Conservation (phyloP, 2,888 invertebrate genomes). For the Aspidapion aeneum region DNA sequence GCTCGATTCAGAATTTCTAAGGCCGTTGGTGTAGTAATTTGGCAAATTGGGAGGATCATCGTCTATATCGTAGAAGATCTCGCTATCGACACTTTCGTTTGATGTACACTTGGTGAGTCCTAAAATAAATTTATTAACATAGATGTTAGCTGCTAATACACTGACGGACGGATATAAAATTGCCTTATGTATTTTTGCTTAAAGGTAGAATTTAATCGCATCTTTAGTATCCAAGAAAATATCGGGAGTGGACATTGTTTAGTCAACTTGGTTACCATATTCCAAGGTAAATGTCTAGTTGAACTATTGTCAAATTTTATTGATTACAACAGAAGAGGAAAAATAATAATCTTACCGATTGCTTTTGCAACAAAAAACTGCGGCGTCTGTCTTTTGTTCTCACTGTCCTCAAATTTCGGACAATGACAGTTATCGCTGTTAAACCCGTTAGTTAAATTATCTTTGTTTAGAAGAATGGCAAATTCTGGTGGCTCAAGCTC, state of each 20-base stretch:
- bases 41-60: slow-evolving; percentile 26
- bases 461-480: slow-evolving; percentile 44
- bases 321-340: no score
- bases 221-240: no score
- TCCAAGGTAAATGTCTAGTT: no score
- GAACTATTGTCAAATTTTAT: no score
- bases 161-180: no score
- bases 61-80: slow-evolving; percentile 52
- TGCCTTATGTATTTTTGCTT: no score
- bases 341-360: neutral
- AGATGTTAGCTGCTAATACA: no score
- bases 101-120: slow-evolving; percentile 21
- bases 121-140: no score
- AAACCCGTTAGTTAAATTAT: slow-evolving; percentile 27
- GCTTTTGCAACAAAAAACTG: slow-evolving; percentile 1
- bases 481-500: slow-evolving; percentile 36
- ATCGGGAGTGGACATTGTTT: no score
- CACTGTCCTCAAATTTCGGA: slow-evolving; percentile 52
- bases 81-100: slow-evolving; percentile 48
- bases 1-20: slow-evolving; percentile 22
- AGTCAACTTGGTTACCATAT: no score
- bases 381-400: slow-evolving; percentile 23
- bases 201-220: no score
- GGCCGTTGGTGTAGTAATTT: slow-evolving; percentile 22
- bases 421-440: slow-evolving; percentile 42